Evolutionary conservation across 2,113 vertebrate species (phyloP).

Genomic region (Chauna torquata): DNA sequence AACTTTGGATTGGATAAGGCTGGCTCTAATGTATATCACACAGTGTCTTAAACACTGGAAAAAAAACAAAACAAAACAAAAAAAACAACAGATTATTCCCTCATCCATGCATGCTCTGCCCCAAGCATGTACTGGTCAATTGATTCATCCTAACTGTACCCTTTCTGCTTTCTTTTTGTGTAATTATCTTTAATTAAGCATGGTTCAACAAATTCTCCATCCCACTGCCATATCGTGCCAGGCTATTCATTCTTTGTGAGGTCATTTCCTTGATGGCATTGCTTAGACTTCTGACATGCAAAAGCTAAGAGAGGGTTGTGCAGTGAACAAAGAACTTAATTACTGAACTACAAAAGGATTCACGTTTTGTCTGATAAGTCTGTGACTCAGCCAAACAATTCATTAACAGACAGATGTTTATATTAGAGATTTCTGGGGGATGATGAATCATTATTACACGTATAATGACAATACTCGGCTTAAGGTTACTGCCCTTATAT

Average conservation of each 20-base stretch:
- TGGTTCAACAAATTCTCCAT: not conserved
- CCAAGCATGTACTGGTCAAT: not conserved
- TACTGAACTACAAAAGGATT: not conserved
- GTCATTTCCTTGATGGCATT: not conserved
- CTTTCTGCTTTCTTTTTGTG: not conserved
- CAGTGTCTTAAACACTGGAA: not conserved
- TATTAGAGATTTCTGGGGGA: not conserved
- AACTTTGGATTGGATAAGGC: not conserved
- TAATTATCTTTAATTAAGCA: not conserved
- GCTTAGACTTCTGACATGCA: not conserved
- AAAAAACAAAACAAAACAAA: too few species aligned
- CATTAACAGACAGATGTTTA: slow-evolving; percentile 8
- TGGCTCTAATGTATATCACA: not conserved
- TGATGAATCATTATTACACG: not conserved
- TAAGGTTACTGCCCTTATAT: not conserved
- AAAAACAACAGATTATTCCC: not conserved
- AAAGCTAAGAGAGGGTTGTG: not conserved
- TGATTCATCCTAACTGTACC: accelerated
- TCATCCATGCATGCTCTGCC: not conserved
- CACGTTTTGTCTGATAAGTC: not conserved
- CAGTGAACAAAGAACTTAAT: not conserved
- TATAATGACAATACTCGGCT: not conserved
- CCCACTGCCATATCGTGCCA: not conserved
- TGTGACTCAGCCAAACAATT: not conserved
- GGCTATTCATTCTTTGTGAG: not conserved